Percentiles rank a stretch among this genome's conserved stretches.
phyloP scores from a whole-genome alignment of 2,797 vertebrate genomes.

The Octomys mimax region DNA sequence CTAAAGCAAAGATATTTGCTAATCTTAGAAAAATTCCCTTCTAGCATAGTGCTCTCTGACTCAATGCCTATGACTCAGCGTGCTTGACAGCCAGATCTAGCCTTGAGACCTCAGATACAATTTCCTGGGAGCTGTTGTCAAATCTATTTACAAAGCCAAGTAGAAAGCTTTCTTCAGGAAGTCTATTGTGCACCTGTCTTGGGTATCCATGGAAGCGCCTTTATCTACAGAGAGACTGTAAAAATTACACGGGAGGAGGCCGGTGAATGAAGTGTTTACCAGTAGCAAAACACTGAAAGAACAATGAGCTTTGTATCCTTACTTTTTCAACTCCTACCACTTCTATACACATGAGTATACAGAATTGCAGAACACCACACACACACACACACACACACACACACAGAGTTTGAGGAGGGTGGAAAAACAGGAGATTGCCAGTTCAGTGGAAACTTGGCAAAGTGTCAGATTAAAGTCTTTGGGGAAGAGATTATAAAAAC shows the following conservation, averaged over 20 bases:
- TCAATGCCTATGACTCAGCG: slow-evolving; percentile 70
- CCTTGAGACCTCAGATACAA: slow-evolving; percentile 70
- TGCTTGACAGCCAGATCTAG: slow-evolving; percentile 57
- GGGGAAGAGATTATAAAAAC: slow-evolving; percentile 62
- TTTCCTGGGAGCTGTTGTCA: slow-evolving; percentile 77
- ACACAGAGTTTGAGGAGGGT: not conserved
- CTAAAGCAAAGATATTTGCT: slow-evolving; percentile 45
- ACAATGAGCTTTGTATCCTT: not conserved
- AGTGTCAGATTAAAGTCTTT: slow-evolving; percentile 56
- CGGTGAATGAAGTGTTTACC: not conserved
- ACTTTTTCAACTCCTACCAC: not conserved
- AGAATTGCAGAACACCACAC: not conserved
- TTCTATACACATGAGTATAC: not conserved
- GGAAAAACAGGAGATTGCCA: not conserved
- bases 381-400: not conserved
- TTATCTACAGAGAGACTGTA: not conserved
- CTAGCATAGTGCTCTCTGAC: slow-evolving; percentile 19
- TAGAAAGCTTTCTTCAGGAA: slow-evolving; percentile 58
- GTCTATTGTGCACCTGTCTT: slow-evolving; percentile 48
- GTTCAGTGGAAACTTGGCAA: slow-evolving; percentile 41
- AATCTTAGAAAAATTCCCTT: slow-evolving; percentile 60
- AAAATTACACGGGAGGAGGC: not conserved
- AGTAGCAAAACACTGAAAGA: not conserved
- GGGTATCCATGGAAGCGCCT: slow-evolving; percentile 3
- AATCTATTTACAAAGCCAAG: slow-evolving; percentile 71